These are phyloP conservation scores for Idaea aversata DNA, from an alignment of 2,888 invertebrate species.

Conservation along the genomic window DNA sequence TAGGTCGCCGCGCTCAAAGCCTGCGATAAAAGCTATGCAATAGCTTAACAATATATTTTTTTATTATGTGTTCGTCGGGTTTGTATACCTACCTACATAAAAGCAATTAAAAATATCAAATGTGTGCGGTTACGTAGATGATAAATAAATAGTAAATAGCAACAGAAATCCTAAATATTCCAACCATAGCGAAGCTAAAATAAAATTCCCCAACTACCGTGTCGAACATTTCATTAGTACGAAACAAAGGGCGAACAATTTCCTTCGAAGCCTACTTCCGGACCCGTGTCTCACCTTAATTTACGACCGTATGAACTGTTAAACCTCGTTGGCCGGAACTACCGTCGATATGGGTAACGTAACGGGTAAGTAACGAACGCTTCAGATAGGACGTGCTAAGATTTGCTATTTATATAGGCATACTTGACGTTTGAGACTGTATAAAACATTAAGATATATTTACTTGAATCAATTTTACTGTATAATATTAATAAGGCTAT, in stretches of 20 bases:
- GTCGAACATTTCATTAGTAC: background rate
- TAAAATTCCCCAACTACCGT: background rate
- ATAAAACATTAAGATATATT: no score
- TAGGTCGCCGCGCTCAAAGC: no score
- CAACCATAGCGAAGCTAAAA: background rate
- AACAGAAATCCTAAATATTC: background rate
- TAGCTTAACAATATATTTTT: no score
- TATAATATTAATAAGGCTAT: no score
- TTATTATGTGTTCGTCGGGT: no score
- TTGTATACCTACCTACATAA: no score
- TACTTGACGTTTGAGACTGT: no score
- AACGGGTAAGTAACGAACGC: background rate
- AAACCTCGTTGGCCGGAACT: background rate
- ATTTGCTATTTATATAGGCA: background rate
- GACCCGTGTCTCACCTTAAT: slow-evolving; percentile 1
- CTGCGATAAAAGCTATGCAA: no score
- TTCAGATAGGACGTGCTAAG: background rate
- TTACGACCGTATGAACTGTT: background rate
- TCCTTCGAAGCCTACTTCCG: background rate
- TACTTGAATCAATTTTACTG: no score
- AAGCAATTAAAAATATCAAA: no score
- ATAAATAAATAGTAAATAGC: no score
- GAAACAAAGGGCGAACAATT: background rate
- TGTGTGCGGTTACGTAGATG: no score
- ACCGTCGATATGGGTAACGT: background rate